Evolutionary conservation across 2,797 vertebrate genomes (phyloP).

Genomic region (Paramormyrops hopkinsi): DNA sequence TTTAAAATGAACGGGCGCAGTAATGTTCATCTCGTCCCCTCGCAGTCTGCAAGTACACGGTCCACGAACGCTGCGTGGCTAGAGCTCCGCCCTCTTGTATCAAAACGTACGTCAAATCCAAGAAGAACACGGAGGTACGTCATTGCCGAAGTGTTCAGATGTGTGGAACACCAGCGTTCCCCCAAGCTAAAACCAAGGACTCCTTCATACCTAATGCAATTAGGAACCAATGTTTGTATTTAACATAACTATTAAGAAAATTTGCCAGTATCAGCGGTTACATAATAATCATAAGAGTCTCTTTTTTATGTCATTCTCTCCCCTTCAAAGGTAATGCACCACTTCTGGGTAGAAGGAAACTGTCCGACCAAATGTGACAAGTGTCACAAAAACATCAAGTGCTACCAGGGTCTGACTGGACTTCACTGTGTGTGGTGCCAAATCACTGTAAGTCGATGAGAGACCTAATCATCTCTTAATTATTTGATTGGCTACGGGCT

Average conservation of each 20-base stretch:
- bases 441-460: constrained; percentile 75
- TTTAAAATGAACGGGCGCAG: neutral
- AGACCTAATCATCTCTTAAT: constrained; percentile 47
- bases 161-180: constrained; percentile 42
- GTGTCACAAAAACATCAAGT: constrained; percentile 93
- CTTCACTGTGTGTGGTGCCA: constrained; percentile 95
- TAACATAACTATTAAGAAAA: constrained; percentile 50
- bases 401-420: constrained; percentile 90
- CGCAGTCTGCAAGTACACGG: constrained; percentile 91
- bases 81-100: constrained; percentile 83
- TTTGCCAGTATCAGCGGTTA: constrained; percentile 37
- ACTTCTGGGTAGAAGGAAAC: constrained; percentile 94
- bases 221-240: constrained; percentile 45
- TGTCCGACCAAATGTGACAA: constrained; percentile 90
- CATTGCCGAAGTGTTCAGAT: constrained; percentile 49
- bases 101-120: constrained; percentile 89
- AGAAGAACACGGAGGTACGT: constrained; percentile 88
- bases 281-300: neutral
- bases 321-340: constrained; percentile 78
- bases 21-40: neutral
- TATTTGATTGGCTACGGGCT: constrained; percentile 48
- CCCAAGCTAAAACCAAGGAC: constrained; percentile 43
- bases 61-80: constrained; percentile 83
- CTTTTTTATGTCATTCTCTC: constrained; percentile 26
- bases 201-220: constrained; percentile 46